These are phyloP conservation scores for Poeciliopsis prolifica DNA, from an alignment of 2,113 vertebrate genomes.

Conservation along the genomic window DNA sequence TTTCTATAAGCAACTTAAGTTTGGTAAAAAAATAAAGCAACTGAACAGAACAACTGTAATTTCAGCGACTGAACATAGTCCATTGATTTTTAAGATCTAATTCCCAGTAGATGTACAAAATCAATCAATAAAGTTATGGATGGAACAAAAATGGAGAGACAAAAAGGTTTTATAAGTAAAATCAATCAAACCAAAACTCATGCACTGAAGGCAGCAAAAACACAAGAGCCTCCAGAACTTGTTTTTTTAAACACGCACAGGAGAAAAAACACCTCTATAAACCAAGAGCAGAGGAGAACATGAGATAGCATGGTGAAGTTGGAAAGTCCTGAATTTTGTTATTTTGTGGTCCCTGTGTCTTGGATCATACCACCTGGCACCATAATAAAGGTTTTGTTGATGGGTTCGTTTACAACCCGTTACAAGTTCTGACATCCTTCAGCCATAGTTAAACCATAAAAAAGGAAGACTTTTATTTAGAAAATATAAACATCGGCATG, in stretches of 20 bases:
- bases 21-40: background rate
- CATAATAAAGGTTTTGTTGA: background rate
- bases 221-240: too few species aligned
- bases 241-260: too few species aligned
- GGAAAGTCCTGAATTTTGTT: background rate
- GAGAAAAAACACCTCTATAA: slow-evolving; percentile 22
- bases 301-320: slow-evolving; percentile 49
- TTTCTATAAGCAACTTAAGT: background rate
- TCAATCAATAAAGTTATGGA: slow-evolving; percentile 44
- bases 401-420: background rate
- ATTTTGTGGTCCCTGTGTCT: background rate
- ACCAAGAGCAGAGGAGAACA: slow-evolving; percentile 42
- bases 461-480: too few species aligned
- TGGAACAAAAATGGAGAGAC: slow-evolving; percentile 54
- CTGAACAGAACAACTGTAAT: background rate
- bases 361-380: too few species aligned
- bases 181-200: slow-evolving; percentile 41
- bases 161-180: slow-evolving; percentile 48
- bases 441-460: too few species aligned
- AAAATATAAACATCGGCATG: too few species aligned
- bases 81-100: slow-evolving; percentile 13
- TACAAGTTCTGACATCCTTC: background rate
- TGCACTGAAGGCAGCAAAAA: slow-evolving; percentile 48
- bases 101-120: background rate
- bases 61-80: slow-evolving; percentile 20